Conservation (phyloP, 92 coral and sea anemone species). For the Heliopora coerulea region DNA sequence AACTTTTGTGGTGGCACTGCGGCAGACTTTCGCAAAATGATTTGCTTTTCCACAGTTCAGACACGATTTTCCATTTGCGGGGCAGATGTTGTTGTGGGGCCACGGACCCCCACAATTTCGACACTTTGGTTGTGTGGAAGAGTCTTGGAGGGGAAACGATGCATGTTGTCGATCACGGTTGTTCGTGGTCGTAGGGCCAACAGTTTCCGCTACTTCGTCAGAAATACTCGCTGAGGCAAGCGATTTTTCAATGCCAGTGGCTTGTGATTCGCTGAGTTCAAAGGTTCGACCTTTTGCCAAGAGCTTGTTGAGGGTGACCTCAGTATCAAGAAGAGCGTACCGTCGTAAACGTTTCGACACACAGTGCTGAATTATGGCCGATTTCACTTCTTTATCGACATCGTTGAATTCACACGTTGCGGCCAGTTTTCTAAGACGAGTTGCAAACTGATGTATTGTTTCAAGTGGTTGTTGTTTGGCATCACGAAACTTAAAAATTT, state of each 20-base stretch:
- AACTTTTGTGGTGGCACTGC: neutral
- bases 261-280: neutral
- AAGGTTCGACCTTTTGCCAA: neutral
- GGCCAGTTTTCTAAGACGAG: neutral
- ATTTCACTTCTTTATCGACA: neutral
- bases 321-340: neutral
- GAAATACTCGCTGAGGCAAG: neutral
- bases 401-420: neutral
- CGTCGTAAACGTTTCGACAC: neutral
- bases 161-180: too few relatives aligned
- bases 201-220: neutral
- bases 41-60: constrained; percentile 24
- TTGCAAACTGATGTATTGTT: neutral
- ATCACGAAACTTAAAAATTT: constrained; percentile 7
- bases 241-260: neutral
- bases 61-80: constrained; percentile 31
- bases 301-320: neutral
- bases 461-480: neutral
- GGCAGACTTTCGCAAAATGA: constrained; percentile 17
- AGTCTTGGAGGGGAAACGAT: too few relatives aligned
- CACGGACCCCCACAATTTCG: constrained; percentile 40
- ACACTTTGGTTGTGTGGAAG: constrained; percentile 3
- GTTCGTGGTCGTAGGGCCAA: too few relatives aligned
- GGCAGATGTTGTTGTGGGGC: constrained; percentile 21
- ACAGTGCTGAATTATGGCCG: neutral